These are phyloP conservation scores for Apostichopus parvimensis DNA, from an alignment of 35 echinoderm and acorn worm species.

Conservation along the genomic window DNA sequence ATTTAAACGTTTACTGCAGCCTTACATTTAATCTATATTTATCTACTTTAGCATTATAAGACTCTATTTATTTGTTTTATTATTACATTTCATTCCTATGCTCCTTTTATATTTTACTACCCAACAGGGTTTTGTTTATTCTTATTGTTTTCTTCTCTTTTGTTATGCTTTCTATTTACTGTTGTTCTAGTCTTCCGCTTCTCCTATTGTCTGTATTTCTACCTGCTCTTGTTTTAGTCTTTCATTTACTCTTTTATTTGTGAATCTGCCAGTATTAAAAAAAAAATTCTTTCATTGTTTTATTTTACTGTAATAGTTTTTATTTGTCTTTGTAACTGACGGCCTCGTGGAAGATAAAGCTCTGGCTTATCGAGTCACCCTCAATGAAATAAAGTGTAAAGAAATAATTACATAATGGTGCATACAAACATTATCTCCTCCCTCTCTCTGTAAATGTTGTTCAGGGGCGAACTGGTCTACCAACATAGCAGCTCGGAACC, in stretches of 20 bases:
- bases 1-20: neutral
- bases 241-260: neutral
- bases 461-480: too few species aligned
- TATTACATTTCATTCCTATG: neutral
- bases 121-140: neutral
- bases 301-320: neutral
- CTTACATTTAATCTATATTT: too few species aligned
- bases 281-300: neutral
- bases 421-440: too few species aligned
- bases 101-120: too few species aligned
- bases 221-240: neutral
- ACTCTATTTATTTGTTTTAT: neutral
- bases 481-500: too few species aligned
- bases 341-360: neutral
- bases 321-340: neutral
- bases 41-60: neutral
- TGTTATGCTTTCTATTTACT: neutral
- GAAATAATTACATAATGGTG: neutral
- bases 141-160: neutral
- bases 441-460: too few species aligned
- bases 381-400: neutral
- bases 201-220: too few species aligned
- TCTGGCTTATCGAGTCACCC: neutral
- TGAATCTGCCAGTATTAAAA: neutral
- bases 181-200: too few species aligned